Conservation (phyloP, 2,888 invertebrate genomes). For the Erebia ligea region DNA sequence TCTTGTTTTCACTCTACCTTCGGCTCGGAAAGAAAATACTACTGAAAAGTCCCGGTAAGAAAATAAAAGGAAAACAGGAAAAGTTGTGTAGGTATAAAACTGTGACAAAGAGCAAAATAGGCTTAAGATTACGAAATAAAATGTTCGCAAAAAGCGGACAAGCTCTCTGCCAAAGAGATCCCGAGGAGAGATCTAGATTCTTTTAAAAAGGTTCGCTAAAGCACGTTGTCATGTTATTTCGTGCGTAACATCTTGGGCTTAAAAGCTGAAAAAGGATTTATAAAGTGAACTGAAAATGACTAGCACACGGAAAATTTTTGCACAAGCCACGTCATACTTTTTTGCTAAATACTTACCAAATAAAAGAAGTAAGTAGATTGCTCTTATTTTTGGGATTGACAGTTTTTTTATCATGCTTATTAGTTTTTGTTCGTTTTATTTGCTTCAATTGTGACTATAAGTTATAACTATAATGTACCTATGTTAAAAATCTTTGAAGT, state of each 20-base stretch:
- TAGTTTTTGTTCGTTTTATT: too few relatives aligned
- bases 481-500: too few relatives aligned
- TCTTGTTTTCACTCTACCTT: too few relatives aligned
- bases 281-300: conserved; percentile 22
- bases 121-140: conserved; percentile 13
- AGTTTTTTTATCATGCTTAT: too few relatives aligned
- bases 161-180: conserved; percentile 26
- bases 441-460: too few relatives aligned
- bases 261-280: conserved; percentile 38
- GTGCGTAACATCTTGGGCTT: conserved; percentile 40
- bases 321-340: neutral
- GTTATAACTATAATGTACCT: too few relatives aligned
- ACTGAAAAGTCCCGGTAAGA: neutral
- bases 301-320: neutral
- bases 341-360: too few relatives aligned
- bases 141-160: conserved; percentile 19
- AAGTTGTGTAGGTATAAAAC: neutral
- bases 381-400: too few relatives aligned
- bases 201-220: conserved; percentile 36
- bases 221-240: conserved; percentile 34
- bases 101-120: conserved; percentile 8
- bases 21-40: too few relatives aligned
- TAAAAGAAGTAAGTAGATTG: too few relatives aligned
- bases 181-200: conserved; percentile 27
- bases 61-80: neutral